Base-by-base conservation (phyloP, 2,888 invertebrate genomes). In the Plagodis dolabraria region DNA sequence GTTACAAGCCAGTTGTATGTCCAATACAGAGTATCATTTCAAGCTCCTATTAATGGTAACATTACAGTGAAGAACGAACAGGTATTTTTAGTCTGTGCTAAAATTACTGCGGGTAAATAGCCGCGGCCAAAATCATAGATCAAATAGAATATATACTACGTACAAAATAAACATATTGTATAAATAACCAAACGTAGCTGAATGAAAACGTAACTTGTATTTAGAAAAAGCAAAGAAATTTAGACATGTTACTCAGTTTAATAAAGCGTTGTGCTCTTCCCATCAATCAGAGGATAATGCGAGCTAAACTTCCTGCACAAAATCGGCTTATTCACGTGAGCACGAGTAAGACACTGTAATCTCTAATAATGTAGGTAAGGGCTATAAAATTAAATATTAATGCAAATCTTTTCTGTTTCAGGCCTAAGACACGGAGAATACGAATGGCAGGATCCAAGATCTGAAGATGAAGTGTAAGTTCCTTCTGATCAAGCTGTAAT, bases 401-500 rank as follows among this genome's bases (percentile, higher is more conserved):
- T 22, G 22, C 22, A 22, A 63, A 65, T 65, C 11, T 44, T 68
- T 4, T 56, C 36, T 69, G 56, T 63, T 92, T 90, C 75, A 95
- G 95, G 76, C 67, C 74, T 93, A 65, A 79, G 71, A 54, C 96
- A 96, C 78, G 96, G 96, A n/a, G 96, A 96, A 89, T 98, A 96
- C 84, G 99, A 99, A 92, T 97, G 96, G 96, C 94, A 97, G 87
- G 98, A 99, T 85, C 98, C 99, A 5, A 97, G 97, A 86, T 96
- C 96, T 0, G 96, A 97, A 75, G 96, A 97, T 72, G 98, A 99
- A 94, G 94, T 98, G 98, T 98, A 93, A 94, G 96, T 93, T 22
- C 0, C 35, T 22, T 11, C 5, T 0, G 40, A 11, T 33, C 8
- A 11, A 12, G 11, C 12, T 22, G 22, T 4, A 22, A 22, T 4